These are phyloP conservation scores for Octonoba sinensis DNA, from an alignment of 2,888 invertebrate genomes.

Conservation along the genomic window DNA sequence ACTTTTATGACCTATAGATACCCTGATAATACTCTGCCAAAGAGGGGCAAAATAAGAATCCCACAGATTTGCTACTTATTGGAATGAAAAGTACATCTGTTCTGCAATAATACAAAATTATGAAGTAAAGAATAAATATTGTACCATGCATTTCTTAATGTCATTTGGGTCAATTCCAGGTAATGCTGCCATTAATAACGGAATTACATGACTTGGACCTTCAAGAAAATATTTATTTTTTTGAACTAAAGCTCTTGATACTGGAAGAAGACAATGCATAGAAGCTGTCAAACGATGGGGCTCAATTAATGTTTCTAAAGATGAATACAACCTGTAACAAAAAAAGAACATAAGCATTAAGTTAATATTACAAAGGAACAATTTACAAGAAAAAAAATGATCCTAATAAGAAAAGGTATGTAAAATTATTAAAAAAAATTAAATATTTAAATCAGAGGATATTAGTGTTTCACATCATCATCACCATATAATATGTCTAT, in stretches of 20 bases:
- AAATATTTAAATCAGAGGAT: too few species aligned
- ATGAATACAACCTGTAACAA: constrained; percentile 77
- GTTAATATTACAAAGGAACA: background rate
- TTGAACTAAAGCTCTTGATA: constrained; percentile 78
- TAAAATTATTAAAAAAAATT: too few species aligned
- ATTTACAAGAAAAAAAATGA: background rate
- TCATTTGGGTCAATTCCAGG: constrained; percentile 95
- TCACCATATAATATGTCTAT: too few species aligned
- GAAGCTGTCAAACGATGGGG: constrained; percentile 85
- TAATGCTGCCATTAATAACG: constrained; percentile 82
- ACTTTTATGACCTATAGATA: too few species aligned
- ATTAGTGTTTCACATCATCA: too few species aligned
- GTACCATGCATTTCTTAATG: constrained; percentile 74
- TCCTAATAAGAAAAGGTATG: background rate
- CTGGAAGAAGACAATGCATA: constrained; percentile 80
- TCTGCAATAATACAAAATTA: background rate
- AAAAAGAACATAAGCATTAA: constrained; percentile 5
- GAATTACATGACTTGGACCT: constrained; percentile 85
- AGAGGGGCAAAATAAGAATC: too few species aligned
- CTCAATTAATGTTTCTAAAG: constrained; percentile 88
- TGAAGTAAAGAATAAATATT: background rate
- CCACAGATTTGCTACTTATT: too few species aligned
- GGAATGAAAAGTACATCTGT: too few species aligned
- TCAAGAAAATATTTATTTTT: constrained; percentile 76
- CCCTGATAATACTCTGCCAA: too few species aligned